Conservation (phyloP, 2,797 vertebrate species). For the Eulemur mongoz region DNA sequence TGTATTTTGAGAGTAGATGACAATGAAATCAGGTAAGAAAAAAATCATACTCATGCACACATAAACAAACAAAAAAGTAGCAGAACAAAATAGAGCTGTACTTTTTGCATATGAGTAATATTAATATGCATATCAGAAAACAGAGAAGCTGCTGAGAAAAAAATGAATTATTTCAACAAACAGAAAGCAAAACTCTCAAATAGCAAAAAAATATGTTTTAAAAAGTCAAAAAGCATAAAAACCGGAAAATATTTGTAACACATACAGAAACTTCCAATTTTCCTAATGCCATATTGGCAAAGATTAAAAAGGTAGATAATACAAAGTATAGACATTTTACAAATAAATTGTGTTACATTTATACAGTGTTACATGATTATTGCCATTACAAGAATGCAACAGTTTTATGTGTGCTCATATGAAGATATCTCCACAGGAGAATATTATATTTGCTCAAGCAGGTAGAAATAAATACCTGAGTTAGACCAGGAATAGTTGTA, state of each 20-base stretch:
- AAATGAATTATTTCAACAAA: not conserved
- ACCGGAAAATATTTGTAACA: not conserved
- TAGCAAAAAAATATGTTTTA: not conserved
- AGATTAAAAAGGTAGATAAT: not conserved
- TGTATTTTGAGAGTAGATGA: not conserved
- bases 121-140: not conserved
- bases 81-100: not conserved
- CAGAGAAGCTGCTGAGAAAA: not conserved
- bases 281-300: not conserved
- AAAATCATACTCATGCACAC: not conserved
- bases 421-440: not conserved
- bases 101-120: not conserved
- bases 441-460: not conserved
- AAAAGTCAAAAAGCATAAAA: not conserved
- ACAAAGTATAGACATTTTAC: not conserved
- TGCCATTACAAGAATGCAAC: not conserved
- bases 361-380: not conserved
- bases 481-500: not conserved
- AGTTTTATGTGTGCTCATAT: not conserved
- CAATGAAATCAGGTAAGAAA: not conserved
- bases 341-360: not conserved
- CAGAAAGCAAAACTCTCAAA: not conserved
- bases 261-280: not conserved
- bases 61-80: not conserved
- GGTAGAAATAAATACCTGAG: not conserved